Conservation (phyloP, 2,888 invertebrate species). For the Fragum sueziense region DNA sequence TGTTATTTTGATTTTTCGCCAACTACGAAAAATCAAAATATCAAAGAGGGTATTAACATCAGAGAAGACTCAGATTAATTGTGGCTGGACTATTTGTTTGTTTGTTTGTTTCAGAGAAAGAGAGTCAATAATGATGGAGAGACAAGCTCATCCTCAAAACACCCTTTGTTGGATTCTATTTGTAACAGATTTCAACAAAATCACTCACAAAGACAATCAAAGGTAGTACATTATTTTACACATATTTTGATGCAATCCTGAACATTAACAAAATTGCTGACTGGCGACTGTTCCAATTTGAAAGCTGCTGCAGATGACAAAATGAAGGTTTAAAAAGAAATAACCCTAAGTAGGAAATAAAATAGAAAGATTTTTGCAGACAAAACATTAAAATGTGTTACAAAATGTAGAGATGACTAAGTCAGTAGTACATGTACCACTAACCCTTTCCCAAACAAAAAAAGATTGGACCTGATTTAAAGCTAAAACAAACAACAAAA, state of each 20-base stretch:
- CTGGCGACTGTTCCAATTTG: background rate
- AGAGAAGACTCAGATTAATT: too few species aligned
- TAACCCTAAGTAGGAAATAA: background rate
- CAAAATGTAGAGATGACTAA: background rate
- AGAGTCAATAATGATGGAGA: conserved; percentile 3
- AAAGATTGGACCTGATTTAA: background rate
- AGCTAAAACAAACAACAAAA: background rate
- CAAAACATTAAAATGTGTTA: background rate
- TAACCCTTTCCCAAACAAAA: background rate
- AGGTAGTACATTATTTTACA: conserved; percentile 28
- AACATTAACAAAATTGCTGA: background rate
- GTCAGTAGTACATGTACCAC: background rate
- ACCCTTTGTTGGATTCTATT: conserved; percentile 56
- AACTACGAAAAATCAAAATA: too few species aligned
- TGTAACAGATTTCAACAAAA: conserved; percentile 56
- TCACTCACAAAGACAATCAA: conserved; percentile 39
- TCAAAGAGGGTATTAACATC: too few species aligned
- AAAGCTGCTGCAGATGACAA: too few species aligned
- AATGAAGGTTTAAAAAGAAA: too few species aligned
- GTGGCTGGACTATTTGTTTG: too few species aligned
- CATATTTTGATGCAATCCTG: background rate
- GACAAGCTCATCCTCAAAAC: conserved; percentile 29
- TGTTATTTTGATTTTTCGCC: too few species aligned
- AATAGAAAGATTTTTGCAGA: background rate
- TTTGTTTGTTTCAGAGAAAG: conserved; percentile 20